Base-by-base conservation (phyloP, 2,113 vertebrate genomes). In the Trematocara macrostoma region DNA sequence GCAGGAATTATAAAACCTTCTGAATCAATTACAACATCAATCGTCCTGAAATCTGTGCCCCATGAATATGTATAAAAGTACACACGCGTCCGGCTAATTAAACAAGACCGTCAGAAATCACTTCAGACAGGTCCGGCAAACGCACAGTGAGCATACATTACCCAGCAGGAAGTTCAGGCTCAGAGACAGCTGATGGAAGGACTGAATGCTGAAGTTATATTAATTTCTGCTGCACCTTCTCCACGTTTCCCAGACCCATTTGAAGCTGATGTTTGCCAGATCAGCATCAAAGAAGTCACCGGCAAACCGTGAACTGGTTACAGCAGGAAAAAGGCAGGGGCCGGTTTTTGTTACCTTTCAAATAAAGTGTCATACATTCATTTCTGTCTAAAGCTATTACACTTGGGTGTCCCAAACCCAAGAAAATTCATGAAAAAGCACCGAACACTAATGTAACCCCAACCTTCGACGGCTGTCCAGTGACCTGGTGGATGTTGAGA, bases 41-140 rank as follows among this genome's bases (percentile, higher is more conserved):
- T 93, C 45, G 81, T 45, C 55, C 78, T 84, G 88, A 91, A 91
- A 86, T 88, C 67, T 87, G 84, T 51, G 16, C 59, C 38, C 11
- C 55, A 92, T 90, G 90, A 93, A 93, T 92, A 92, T 91, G 89
- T 87, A 93, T 88, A 86, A 89, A 91, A 91, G 89, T 84, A 87
- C 80, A 88, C 78, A 84, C 47, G 8, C 40, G 56, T 15, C 51
- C 38, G 47, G 83, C 84, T 90, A 91, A 94, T 93, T 91, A 89
- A 90, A 92, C 84, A 88, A 88, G 88, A 84, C 86, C 29, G 64
- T 88, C 79, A 87, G 84, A 87, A 82, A 87, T 90, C 88, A 76
- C 84, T 91, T 83, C 84, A 86, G 89, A 90, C 91, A 81, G 91
- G 91, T 91, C 80, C 11, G 67, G 80, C 81, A 52, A 80, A 82